Evolutionary conservation across 2,888 invertebrate genomes (phyloP).

Genomic region (Eilema caniola): DNA sequence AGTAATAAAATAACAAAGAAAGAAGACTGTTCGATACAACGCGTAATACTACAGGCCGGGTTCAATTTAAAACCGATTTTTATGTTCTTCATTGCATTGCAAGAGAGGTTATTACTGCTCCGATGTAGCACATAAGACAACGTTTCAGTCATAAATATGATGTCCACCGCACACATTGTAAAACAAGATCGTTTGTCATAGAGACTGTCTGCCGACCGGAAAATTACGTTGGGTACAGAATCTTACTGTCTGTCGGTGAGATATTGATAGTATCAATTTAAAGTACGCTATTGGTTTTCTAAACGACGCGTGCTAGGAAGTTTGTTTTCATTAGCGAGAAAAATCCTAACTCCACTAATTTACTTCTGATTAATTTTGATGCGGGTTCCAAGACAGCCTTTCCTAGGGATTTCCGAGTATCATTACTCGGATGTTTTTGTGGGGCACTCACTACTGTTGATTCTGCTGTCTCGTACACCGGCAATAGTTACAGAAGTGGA

Average conservation of each 20-base stretch:
- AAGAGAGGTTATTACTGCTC: conserved; percentile 26
- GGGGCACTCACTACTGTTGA: too few species aligned
- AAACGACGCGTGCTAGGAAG: not conserved
- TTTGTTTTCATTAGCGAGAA: not conserved
- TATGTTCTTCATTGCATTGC: conserved; percentile 29
- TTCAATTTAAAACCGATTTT: conserved; percentile 32
- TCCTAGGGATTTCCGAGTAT: not conserved
- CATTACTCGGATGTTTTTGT: not conserved
- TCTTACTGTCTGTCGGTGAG: conserved; percentile 2
- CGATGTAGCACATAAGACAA: conserved; percentile 12
- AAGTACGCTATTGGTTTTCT: not conserved
- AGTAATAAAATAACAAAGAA: not conserved
- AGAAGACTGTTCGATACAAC: conserved; percentile 35
- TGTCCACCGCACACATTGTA: not conserved
- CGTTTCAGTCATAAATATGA: conserved; percentile 10
- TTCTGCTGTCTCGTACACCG: too few species aligned
- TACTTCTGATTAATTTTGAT: not conserved
- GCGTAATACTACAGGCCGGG: conserved; percentile 21
- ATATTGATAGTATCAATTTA: conserved; percentile 10
- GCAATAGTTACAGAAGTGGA: too few species aligned
- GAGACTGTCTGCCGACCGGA: conserved; percentile 1
- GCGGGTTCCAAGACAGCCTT: not conserved
- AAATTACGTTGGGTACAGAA: not conserved
- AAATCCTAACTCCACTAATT: not conserved
- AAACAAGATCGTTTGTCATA: conserved; percentile 15